Percentiles rank a stretch among this genome's conserved stretches.
phyloP scores from a whole-genome alignment of 2,888 invertebrate genomes.

The Cosmorhoe ocellata region DNA sequence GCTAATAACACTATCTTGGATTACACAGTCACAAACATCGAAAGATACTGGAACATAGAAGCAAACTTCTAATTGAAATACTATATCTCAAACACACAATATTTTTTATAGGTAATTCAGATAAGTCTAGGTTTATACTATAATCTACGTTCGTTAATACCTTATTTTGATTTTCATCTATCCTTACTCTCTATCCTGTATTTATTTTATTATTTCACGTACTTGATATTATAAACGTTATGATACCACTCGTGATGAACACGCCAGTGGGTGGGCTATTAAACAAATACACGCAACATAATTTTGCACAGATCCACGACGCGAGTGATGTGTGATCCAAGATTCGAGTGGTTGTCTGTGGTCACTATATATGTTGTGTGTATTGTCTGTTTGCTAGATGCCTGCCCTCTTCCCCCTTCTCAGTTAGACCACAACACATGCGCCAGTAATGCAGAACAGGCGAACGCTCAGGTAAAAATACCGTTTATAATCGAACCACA shows the following conservation, averaged over 20 bases:
- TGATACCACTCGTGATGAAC: constrained; percentile 41
- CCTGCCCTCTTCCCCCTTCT: constrained; percentile 94
- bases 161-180: constrained; percentile 72
- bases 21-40: constrained; percentile 81
- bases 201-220: constrained; percentile 54
- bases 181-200: constrained; percentile 75
- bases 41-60: constrained; percentile 33
- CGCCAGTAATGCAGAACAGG: constrained; percentile 87
- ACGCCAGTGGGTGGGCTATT: constrained; percentile 68
- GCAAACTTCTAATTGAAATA: constrained; percentile 24
- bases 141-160: constrained; percentile 31
- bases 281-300: constrained; percentile 80
- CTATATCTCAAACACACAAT: constrained; percentile 42
- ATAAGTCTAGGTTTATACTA: constrained; percentile 19
- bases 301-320: constrained; percentile 65
- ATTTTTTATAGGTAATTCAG: constrained; percentile 19
- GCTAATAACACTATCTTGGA: constrained; percentile 80
- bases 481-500: constrained; percentile 80
- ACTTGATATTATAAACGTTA: constrained; percentile 20
- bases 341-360: constrained; percentile 81
- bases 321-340: constrained; percentile 81
- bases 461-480: constrained; percentile 86
- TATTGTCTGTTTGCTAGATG: constrained; percentile 97
- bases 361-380: constrained; percentile 86
- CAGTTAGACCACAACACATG: constrained; percentile 94